Conservation (phyloP, 2,888 invertebrate species). For the Hyposoter didymator region DNA sequence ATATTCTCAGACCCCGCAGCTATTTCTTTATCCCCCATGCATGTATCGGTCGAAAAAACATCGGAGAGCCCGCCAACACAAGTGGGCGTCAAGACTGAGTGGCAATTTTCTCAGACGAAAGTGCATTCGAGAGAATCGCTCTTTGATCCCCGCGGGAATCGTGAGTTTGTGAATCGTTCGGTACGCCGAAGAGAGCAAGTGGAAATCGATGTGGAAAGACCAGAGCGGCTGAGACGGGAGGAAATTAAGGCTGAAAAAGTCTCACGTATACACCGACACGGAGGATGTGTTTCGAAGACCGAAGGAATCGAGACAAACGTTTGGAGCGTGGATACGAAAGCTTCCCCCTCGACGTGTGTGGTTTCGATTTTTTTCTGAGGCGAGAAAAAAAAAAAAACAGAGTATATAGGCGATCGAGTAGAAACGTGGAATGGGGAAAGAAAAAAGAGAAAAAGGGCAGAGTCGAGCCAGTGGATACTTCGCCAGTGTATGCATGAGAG, state of each 20-base stretch:
- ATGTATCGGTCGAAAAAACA: slow-evolving; percentile 18
- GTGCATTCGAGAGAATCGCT: slow-evolving; percentile 52
- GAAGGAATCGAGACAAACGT: slow-evolving; percentile 23
- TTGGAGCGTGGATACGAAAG: slow-evolving; percentile 6
- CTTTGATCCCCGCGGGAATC: slow-evolving; percentile 45
- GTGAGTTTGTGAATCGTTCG: slow-evolving; percentile 34
- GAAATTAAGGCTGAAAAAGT: slow-evolving; percentile 32
- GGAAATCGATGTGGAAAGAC: neutral
- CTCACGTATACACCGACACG: neutral
- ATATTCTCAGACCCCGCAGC: neutral
- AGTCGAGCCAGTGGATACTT: slow-evolving; percentile 35
- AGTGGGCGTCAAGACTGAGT: slow-evolving; percentile 35
- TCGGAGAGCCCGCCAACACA: neutral
- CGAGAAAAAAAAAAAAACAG: slow-evolving; percentile 3
- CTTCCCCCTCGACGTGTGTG: neutral
- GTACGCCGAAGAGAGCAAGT: neutral
- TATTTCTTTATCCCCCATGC: neutral
- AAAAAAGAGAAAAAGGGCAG: neutral
- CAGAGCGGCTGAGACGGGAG: slow-evolving; percentile 1
- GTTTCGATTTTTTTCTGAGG: slow-evolving; percentile 10
- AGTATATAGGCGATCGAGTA: neutral
- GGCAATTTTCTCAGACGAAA: slow-evolving; percentile 58
- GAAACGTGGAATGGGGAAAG: slow-evolving; percentile 1
- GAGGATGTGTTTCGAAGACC: neutral
- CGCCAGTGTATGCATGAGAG: slow-evolving; percentile 9